A percentile compares a stretch with the other conserved stretches of the same genome.
Evolutionary conservation across 2,888 invertebrate genomes (phyloP).

Genomic region (Corythucha ciliata): DNA sequence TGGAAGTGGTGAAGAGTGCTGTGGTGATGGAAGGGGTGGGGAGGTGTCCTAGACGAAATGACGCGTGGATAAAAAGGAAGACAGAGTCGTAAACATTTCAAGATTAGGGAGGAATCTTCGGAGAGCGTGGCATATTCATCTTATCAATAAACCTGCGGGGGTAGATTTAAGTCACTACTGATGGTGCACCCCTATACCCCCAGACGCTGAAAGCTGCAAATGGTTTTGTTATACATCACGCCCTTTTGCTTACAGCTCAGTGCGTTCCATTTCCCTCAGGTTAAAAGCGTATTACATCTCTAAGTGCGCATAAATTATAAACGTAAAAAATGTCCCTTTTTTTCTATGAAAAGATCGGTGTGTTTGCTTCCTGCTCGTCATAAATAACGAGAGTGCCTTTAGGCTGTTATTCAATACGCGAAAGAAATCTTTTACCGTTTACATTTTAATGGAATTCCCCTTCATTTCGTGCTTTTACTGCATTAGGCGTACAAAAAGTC

Average conservation of each 20-base stretch:
- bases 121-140: conserved; percentile 14
- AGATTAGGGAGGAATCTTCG: conserved; percentile 5
- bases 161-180: not conserved
- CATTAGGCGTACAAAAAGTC: too few relatives aligned
- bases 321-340: conserved; percentile 7
- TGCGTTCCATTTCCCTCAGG: conserved; percentile 25
- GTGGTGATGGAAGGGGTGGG: not conserved
- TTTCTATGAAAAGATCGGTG: conserved; percentile 7
- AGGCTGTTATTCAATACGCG: too few relatives aligned
- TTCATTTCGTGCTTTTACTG: too few relatives aligned
- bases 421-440: too few relatives aligned
- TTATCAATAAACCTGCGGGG: conserved; percentile 14
- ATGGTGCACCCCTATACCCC: not conserved
- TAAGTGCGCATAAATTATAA: conserved; percentile 25
- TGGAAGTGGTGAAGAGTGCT: too few relatives aligned
- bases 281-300: conserved; percentile 25
- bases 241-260: too few relatives aligned
- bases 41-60: conserved; percentile 9
- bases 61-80: conserved; percentile 3
- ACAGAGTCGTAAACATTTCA: conserved; percentile 13
- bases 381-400: too few relatives aligned
- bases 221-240: too few relatives aligned
- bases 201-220: too few relatives aligned
- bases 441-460: too few relatives aligned
- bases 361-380: too few relatives aligned